These are phyloP conservation scores for Orbicella faveolata DNA, from an alignment of 64 coral and sea anemone genomes.

Conservation along the genomic window DNA sequence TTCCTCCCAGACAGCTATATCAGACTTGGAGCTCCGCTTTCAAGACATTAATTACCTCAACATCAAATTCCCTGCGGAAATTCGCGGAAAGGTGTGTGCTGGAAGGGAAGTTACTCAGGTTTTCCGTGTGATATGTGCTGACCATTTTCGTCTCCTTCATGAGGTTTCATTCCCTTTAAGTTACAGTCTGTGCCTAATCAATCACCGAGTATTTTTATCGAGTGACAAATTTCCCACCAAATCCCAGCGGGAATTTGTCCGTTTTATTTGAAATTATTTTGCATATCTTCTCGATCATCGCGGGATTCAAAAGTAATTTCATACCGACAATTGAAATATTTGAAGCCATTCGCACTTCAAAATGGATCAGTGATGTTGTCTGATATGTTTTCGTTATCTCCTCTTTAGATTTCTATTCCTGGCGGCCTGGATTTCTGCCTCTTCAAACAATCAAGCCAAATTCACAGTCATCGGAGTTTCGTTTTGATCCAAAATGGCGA, in stretches of 20 bases:
- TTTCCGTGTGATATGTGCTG: background rate
- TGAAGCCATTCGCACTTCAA: conserved; percentile 11
- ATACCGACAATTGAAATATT: conserved; percentile 40
- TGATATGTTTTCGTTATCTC: background rate
- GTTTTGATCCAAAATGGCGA: background rate
- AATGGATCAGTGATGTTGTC: background rate
- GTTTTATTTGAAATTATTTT: conserved; percentile 49
- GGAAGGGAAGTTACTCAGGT: background rate
- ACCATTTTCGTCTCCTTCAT: background rate
- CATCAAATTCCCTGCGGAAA: background rate
- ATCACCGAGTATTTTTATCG: background rate
- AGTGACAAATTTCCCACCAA: background rate
- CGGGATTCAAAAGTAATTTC: conserved; percentile 41
- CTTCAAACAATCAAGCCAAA: background rate
- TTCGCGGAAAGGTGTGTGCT: background rate
- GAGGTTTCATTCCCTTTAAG: background rate
- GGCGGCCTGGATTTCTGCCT: background rate
- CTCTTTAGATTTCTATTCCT: background rate
- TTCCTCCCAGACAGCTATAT: background rate
- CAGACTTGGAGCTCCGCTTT: background rate
- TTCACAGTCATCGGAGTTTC: background rate
- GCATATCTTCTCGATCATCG: conserved; percentile 46
- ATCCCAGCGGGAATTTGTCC: conserved; percentile 37
- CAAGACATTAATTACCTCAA: background rate
- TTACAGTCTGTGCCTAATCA: background rate